Percentiles rank a stretch among this genome's conserved stretches.
These are phyloP conservation scores for Chesias legatella DNA, from an alignment of 2,888 invertebrate species.

Conservation along the genomic window DNA sequence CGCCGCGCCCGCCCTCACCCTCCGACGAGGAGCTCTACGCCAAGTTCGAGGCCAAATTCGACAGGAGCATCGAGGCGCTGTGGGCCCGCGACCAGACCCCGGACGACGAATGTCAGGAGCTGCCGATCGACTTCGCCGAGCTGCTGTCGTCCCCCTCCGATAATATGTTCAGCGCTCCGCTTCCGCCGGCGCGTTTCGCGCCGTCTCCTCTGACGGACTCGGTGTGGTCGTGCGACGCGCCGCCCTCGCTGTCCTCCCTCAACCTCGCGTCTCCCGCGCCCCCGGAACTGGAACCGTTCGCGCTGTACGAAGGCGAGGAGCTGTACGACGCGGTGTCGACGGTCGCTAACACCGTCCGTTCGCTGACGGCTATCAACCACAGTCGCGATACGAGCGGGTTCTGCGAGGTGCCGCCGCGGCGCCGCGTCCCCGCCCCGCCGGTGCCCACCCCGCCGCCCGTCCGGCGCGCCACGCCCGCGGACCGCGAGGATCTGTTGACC, in stretches of 20 bases:
- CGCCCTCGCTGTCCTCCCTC: constrained; percentile 49
- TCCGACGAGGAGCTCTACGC: constrained; percentile 78
- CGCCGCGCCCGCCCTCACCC: constrained; percentile 52
- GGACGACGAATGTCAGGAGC: constrained; percentile 79
- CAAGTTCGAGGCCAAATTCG: constrained; percentile 84
- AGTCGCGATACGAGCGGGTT: constrained; percentile 82
- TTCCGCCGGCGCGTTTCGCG: constrained; percentile 42
- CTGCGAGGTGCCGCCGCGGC: constrained; percentile 79
- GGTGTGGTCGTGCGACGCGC: constrained; percentile 42
- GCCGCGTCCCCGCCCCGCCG: constrained; percentile 63
- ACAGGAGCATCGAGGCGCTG: constrained; percentile 84
- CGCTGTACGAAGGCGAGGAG: constrained; percentile 60
- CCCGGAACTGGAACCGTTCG: constrained; percentile 51
- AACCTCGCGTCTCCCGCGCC: constrained; percentile 43
- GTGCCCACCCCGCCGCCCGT: constrained; percentile 71
- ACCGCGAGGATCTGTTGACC: constrained; percentile 85
- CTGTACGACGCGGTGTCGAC: constrained; percentile 60
- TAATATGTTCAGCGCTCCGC: constrained; percentile 65
- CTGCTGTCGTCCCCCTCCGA: constrained; percentile 81
- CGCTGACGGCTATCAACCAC: constrained; percentile 81
- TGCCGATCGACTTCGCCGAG: constrained; percentile 82
- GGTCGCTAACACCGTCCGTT: constrained; percentile 67
- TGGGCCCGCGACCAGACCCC: constrained; percentile 81
- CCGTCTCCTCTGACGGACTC: constrained; percentile 35
- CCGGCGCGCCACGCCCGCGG: constrained; percentile 32